phyloP scores from a whole-genome alignment of 2,113 vertebrate genomes.

The Sturnus vulgaris region DNA sequence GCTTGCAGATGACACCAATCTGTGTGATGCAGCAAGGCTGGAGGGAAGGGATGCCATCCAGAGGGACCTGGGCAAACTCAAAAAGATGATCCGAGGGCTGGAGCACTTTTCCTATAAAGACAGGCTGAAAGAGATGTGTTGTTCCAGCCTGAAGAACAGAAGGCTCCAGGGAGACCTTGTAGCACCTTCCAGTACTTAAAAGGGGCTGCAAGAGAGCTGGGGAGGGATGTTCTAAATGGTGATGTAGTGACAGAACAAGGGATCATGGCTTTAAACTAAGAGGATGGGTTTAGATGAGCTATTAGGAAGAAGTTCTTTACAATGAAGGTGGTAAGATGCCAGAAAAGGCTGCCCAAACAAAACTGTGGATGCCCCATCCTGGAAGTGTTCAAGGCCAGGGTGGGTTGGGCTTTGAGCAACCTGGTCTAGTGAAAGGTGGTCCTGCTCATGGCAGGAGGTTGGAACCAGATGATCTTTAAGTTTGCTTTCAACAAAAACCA shows the following conservation, averaged over 20 bases:
- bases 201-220: neutral
- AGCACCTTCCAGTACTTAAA: neutral
- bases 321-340: neutral
- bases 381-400: neutral
- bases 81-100: neutral
- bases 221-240: neutral
- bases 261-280: neutral
- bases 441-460: neutral
- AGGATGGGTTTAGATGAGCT: neutral
- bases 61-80: neutral
- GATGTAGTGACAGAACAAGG: neutral
- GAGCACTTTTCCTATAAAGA: neutral
- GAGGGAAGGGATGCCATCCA: neutral
- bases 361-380: neutral
- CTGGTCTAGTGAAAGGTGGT: neutral
- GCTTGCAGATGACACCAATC: neutral
- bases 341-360: neutral
- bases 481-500: neutral
- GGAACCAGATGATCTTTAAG: neutral
- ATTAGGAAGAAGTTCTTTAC: neutral
- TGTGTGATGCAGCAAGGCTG: neutral
- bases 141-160: neutral
- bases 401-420: neutral
- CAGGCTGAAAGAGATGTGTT: neutral
- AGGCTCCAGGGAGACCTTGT: neutral